A percentile compares a stretch with the other conserved stretches of the same genome.
phyloP scores from a whole-genome alignment of 2,888 invertebrate genomes.

The Parthenolecanium corni region DNA sequence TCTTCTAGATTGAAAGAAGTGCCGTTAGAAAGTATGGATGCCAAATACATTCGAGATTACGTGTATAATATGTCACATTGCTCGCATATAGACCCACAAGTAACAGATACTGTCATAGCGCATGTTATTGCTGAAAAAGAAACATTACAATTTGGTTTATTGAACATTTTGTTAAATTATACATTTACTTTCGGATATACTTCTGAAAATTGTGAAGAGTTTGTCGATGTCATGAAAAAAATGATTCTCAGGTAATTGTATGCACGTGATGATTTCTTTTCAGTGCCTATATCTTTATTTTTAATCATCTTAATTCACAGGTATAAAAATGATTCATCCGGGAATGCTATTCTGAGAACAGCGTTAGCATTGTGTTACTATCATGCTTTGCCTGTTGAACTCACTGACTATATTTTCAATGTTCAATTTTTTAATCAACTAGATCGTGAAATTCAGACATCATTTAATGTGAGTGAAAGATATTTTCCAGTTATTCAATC shows the following conservation, averaged over 20 bases:
- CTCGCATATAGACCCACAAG: slow-evolving; percentile 16
- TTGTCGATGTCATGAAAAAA: slow-evolving; percentile 13
- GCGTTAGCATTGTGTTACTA: slow-evolving; percentile 46
- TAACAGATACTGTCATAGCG: slow-evolving; percentile 9
- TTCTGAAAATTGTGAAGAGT: slow-evolving; percentile 13
- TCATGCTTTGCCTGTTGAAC: slow-evolving; percentile 42
- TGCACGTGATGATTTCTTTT: neutral
- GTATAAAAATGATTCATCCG: slow-evolving; percentile 45
- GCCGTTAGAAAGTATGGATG: slow-evolving; percentile 1
- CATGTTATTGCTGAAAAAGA: slow-evolving; percentile 23
- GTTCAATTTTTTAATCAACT: slow-evolving; percentile 48
- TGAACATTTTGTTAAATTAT: slow-evolving; percentile 20
- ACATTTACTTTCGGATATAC: slow-evolving; percentile 20
- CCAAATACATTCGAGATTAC: slow-evolving; percentile 17
- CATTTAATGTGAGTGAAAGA: neutral
- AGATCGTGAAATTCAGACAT: slow-evolving; percentile 44
- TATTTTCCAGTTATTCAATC: too few relatives aligned
- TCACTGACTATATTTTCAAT: slow-evolving; percentile 48
- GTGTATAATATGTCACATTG: slow-evolving; percentile 14
- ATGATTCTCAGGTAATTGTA: slow-evolving; percentile 22
- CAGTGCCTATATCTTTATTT: too few relatives aligned
- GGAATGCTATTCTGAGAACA: slow-evolving; percentile 44
- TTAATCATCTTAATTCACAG: slow-evolving; percentile 38
- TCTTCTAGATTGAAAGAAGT: slow-evolving; percentile 23
- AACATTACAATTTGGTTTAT: slow-evolving; percentile 15